Evolutionary conservation across 1,140 invertebrate genomes (phyloP).

Genomic region (Sinonovacula constricta): DNA sequence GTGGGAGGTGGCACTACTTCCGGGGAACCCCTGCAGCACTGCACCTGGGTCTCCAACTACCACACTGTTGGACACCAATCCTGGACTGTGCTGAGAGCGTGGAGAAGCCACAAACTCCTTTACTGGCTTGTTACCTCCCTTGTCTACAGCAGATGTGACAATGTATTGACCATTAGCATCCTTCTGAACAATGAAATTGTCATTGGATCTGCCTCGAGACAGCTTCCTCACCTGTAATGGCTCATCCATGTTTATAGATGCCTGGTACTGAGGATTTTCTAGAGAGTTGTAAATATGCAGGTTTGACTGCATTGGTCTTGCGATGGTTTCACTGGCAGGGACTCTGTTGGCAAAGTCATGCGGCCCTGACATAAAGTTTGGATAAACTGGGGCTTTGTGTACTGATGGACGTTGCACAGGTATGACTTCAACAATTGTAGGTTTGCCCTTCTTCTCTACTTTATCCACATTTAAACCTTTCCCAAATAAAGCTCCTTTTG

Average conservation of each 20-base stretch:
- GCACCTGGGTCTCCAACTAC: background rate
- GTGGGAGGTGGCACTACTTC: background rate
- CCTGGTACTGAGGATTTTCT: slow-evolving; percentile 46
- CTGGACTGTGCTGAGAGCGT: background rate
- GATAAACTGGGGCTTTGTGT: slow-evolving; percentile 5
- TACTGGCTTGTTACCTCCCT: background rate
- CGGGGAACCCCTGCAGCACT: background rate
- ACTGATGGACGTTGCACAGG: slow-evolving; percentile 11
- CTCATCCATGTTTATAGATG: slow-evolving; percentile 33
- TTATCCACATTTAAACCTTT: background rate
- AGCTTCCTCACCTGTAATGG: slow-evolving; percentile 17
- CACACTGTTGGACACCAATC: background rate
- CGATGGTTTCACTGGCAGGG: slow-evolving; percentile 29
- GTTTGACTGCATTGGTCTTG: slow-evolving; percentile 46
- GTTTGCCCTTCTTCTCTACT: slow-evolving; percentile 21
- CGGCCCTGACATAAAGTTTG: slow-evolving; percentile 41
- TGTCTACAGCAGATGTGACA: slow-evolving; percentile 22
- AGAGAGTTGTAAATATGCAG: slow-evolving; percentile 48
- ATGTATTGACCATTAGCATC: slow-evolving; percentile 33
- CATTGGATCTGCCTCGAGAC: slow-evolving; percentile 40
- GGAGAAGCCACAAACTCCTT: background rate
- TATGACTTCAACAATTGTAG: slow-evolving; percentile 23
- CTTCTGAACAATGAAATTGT: slow-evolving; percentile 37
- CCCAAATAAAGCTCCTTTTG: slow-evolving; percentile 61
- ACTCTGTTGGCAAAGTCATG: slow-evolving; percentile 46